phyloP scores from a whole-genome alignment of 2,113 vertebrate genomes.

The Sarotherodon lohbergeri region DNA sequence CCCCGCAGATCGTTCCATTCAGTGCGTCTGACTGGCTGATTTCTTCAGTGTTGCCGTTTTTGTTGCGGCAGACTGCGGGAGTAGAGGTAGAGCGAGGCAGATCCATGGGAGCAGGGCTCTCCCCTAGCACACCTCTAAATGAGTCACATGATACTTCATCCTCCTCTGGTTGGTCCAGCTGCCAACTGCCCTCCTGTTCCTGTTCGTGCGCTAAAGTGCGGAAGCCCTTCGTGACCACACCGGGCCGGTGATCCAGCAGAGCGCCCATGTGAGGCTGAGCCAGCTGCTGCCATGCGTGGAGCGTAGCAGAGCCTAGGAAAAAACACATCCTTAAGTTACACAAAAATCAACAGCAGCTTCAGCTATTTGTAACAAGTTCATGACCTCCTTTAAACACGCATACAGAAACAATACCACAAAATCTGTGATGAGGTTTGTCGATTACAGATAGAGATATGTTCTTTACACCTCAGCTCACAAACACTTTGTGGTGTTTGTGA shows the following conservation, averaged over 20 bases:
- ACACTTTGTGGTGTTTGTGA: no score
- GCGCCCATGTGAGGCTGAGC: conserved; percentile 95
- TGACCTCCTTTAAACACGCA: not conserved
- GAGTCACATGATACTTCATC: conserved; percentile 87
- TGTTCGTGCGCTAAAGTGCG: conserved; percentile 84
- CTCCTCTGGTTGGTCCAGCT: conserved; percentile 93
- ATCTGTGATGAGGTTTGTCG: not conserved
- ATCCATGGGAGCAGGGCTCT: conserved; percentile 67
- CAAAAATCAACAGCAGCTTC: not conserved
- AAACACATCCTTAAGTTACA: not conserved
- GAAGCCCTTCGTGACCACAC: conserved; percentile 97
- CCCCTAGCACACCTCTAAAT: conserved; percentile 66
- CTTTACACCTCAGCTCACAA: no score
- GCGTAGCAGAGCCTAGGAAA: conserved; percentile 88
- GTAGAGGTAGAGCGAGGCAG: conserved; percentile 83
- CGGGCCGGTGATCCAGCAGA: conserved; percentile 88
- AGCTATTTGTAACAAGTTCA: not conserved
- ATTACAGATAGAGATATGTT: not conserved
- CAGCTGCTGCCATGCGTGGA: conserved; percentile 97
- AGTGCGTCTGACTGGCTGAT: not conserved
- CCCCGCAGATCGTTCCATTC: not conserved
- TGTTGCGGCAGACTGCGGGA: conserved; percentile 62
- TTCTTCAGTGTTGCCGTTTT: conserved; percentile 53
- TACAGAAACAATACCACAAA: not conserved
- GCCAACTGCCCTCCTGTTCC: conserved; percentile 81